Percentiles rank a stretch among this genome's conserved stretches.
These are phyloP conservation scores for Aphidius ervi DNA, from an alignment of 1,140 invertebrate species.

Conservation along the genomic window DNA sequence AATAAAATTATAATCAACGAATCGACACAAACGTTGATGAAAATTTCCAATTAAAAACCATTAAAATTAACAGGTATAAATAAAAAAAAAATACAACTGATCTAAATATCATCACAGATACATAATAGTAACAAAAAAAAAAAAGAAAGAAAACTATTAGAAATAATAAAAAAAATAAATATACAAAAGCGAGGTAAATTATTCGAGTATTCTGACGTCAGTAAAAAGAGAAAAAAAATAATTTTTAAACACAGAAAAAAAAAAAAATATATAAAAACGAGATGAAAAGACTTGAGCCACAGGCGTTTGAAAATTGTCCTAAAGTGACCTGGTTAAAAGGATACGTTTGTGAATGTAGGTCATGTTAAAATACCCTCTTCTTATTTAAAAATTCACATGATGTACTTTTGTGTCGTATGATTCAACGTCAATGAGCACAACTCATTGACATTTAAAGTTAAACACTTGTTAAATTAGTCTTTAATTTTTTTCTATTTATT, in stretches of 20 bases:
- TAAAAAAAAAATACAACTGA: no score
- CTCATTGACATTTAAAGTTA: constrained; percentile 13
- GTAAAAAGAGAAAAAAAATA: background rate
- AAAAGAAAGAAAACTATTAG: no score
- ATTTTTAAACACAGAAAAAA: constrained; percentile 13
- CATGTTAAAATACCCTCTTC: constrained; percentile 36
- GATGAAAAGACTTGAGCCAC: constrained; percentile 18
- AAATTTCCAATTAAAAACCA: no score
- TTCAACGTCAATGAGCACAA: constrained; percentile 36
- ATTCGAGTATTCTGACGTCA: background rate
- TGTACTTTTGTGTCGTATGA: constrained; percentile 23
- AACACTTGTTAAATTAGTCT: constrained; percentile 11
- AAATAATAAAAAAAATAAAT: no score
- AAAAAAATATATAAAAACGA: constrained; percentile 7
- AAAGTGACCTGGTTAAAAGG: constrained; percentile 39
- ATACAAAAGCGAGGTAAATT: constrained; percentile 9
- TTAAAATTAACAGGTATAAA: no score
- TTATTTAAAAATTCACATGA: constrained; percentile 27
- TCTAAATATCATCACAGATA: no score
- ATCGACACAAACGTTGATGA: no score
- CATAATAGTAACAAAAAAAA: no score
- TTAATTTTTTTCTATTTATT: constrained; percentile 1
- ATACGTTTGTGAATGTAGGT: constrained; percentile 34
- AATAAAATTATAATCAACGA: no score
- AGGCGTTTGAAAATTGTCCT: constrained; percentile 29